These are phyloP conservation scores for Acleris literana DNA, from an alignment of 2,888 invertebrate species.

Conservation along the genomic window DNA sequence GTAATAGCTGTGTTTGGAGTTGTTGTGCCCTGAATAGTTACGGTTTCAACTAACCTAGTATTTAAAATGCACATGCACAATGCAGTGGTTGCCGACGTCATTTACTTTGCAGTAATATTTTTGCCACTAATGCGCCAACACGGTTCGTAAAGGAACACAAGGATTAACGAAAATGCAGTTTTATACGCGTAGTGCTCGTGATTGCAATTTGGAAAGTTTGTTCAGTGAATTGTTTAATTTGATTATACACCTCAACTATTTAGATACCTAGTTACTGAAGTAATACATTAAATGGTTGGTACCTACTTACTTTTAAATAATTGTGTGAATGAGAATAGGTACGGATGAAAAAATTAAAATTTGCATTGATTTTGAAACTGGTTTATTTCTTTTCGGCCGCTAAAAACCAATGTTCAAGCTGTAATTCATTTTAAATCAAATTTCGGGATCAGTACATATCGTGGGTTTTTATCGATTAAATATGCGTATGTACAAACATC, in stretches of 20 bases:
- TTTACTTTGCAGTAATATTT: slow-evolving; percentile 81
- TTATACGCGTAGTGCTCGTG: slow-evolving; percentile 60
- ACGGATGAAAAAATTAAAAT: neutral
- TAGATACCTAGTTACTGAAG: slow-evolving; percentile 49
- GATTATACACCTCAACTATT: slow-evolving; percentile 43
- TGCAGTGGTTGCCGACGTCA: slow-evolving; percentile 81
- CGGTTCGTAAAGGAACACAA: slow-evolving; percentile 67
- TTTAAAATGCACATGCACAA: slow-evolving; percentile 80
- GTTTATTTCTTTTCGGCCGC: too few relatives aligned
- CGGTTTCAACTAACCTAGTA: slow-evolving; percentile 71
- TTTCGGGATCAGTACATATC: too few relatives aligned
- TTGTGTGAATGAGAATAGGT: neutral
- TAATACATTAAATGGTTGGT: slow-evolving; percentile 52
- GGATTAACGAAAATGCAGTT: slow-evolving; percentile 75
- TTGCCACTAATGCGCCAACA: slow-evolving; percentile 79
- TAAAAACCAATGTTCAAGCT: too few relatives aligned
- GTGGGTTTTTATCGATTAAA: neutral
- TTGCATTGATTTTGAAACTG: neutral
- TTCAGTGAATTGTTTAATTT: slow-evolving; percentile 47
- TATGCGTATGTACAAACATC: neutral
- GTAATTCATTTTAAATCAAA: too few relatives aligned
- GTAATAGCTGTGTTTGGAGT: slow-evolving; percentile 35
- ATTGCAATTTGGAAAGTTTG: slow-evolving; percentile 52
- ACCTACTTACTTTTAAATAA: slow-evolving; percentile 8
- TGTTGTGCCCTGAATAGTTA: slow-evolving; percentile 65